A percentile compares a stretch with the other conserved stretches of the same genome.
Evolutionary conservation across 2,797 vertebrate genomes (phyloP).

Genomic region (Halcyon badia): DNA sequence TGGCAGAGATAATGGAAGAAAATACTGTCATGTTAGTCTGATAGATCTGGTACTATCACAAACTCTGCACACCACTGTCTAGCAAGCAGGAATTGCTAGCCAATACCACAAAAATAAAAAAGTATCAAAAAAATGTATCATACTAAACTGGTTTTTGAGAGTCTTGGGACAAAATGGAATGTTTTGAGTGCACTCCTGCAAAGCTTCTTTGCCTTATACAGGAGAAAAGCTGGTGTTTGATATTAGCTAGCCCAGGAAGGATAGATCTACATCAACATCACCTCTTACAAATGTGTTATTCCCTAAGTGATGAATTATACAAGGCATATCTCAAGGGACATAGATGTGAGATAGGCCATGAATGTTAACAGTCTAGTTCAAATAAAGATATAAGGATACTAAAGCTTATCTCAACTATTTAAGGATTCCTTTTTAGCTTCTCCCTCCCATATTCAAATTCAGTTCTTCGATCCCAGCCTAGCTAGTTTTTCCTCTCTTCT

Average conservation of each 20-base stretch:
- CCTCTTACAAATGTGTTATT: background rate
- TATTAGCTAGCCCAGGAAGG: background rate
- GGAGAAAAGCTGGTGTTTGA: background rate
- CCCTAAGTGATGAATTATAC: constrained; percentile 21
- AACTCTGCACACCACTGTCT: background rate
- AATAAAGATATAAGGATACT: constrained; percentile 44
- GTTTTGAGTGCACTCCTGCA: background rate
- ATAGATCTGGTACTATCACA: background rate
- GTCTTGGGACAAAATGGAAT: background rate
- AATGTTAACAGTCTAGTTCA: constrained; percentile 50
- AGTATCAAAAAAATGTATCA: background rate
- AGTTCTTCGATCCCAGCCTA: constrained; percentile 23
- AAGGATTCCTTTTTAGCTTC: constrained; percentile 60
- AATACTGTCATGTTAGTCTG: background rate
- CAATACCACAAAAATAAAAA: background rate
- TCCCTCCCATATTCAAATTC: constrained; percentile 50
- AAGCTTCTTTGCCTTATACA: background rate
- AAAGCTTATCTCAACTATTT: constrained; percentile 61
- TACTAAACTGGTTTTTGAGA: background rate
- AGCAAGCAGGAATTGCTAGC: background rate
- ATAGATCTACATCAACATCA: background rate
- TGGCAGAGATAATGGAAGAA: background rate
- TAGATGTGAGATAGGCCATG: constrained; percentile 42
- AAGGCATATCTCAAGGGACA: constrained; percentile 27
- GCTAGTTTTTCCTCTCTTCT: constrained; percentile 55